Evolutionary conservation across 2,888 invertebrate genomes (phyloP).

Genomic region (Onchidella celtica): DNA sequence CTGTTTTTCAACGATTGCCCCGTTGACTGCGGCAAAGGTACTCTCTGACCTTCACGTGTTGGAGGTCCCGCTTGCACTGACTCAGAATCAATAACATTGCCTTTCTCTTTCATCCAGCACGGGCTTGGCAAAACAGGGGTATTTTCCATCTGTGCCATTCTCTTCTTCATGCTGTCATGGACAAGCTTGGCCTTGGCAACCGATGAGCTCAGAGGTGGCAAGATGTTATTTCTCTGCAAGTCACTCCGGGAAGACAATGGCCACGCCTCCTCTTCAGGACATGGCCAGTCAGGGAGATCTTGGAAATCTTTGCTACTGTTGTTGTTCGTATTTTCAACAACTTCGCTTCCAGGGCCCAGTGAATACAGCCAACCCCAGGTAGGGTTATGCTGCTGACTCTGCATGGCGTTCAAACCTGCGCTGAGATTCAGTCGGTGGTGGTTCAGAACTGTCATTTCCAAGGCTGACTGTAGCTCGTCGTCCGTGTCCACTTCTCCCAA

Average conservation of each 20-base stretch:
- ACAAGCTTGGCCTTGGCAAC: background rate
- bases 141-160: background rate
- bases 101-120: background rate
- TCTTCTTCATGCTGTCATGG: background rate
- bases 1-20: background rate
- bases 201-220: background rate
- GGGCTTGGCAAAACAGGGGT: background rate
- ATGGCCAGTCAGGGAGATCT: background rate
- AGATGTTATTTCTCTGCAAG: background rate
- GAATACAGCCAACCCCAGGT: background rate
- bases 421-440: background rate
- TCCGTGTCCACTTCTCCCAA: background rate
- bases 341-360: background rate
- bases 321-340: constrained; percentile 13
- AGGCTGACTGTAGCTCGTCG: background rate
- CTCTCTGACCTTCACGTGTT: background rate
- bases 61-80: background rate
- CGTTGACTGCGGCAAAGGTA: background rate
- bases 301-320: constrained; percentile 17
- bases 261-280: background rate
- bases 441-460: background rate
- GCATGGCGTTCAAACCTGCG: background rate
- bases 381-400: background rate
- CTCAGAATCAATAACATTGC: background rate
- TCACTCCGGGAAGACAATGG: background rate